Percentiles rank a stretch among this genome's conserved stretches.
Evolutionary conservation across 2,888 invertebrate genomes (phyloP).

Genomic region (Parapristionchus giblindavisi): DNA sequence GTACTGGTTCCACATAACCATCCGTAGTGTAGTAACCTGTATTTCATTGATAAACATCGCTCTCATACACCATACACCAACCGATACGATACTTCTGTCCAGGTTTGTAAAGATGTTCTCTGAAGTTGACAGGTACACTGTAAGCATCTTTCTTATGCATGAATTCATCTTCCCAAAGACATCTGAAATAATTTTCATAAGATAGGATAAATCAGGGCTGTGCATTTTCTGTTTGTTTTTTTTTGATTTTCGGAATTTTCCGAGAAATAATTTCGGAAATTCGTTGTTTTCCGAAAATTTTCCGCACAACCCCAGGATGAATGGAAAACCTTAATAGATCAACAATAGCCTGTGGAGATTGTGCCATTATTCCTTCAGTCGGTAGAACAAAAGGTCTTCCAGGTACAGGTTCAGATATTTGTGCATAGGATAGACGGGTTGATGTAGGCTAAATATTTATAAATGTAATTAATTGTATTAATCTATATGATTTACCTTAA

Average conservation of each 20-base stretch:
- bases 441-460: slow-evolving; percentile 38
- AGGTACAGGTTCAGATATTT: slow-evolving; percentile 39
- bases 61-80: too few species aligned
- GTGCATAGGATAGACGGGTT: slow-evolving; percentile 32
- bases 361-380: slow-evolving; percentile 45
- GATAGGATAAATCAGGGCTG: too few species aligned
- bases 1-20: background rate
- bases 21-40: slow-evolving; percentile 5
- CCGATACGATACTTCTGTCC: slow-evolving; percentile 15
- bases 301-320: too few species aligned
- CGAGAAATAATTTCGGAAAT: background rate
- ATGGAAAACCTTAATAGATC: slow-evolving; percentile 37
- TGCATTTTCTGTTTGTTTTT: background rate
- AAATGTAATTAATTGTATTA: background rate
- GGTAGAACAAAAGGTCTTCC: slow-evolving; percentile 42
- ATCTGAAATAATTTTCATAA: too few species aligned
- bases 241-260: background rate
- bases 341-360: slow-evolving; percentile 37
- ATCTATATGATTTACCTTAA: slow-evolving; percentile 50
- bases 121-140: slow-evolving; percentile 41
- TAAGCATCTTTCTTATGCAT: slow-evolving; percentile 38
- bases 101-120: slow-evolving; percentile 34
- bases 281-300: too few species aligned
- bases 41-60: too few species aligned
- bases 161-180: slow-evolving; percentile 39